Evolutionary conservation across 2,797 vertebrate species (phyloP).

Genomic region (Coracias cyanogaster): DNA sequence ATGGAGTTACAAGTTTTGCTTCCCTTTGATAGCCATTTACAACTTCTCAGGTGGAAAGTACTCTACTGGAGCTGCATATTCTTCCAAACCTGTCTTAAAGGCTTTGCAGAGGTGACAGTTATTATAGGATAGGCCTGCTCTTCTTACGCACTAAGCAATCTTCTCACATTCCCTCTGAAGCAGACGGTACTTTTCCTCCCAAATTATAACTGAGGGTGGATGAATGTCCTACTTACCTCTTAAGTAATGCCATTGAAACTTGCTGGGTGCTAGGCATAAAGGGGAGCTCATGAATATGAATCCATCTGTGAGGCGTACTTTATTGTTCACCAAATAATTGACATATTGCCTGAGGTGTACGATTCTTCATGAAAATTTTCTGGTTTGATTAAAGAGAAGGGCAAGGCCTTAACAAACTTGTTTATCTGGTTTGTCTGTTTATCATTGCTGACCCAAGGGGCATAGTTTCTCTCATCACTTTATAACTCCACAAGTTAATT

Average conservation of each 20-base stretch:
- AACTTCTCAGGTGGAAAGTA: not conserved
- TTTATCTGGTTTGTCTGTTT: slow-evolving; percentile 28
- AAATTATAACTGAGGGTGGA: not conserved
- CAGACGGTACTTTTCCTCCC: not conserved
- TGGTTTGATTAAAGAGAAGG: not conserved
- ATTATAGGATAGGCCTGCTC: not conserved
- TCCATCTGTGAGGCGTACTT: not conserved
- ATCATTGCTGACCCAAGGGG: not conserved
- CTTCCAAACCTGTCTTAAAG: not conserved
- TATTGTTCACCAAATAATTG: not conserved
- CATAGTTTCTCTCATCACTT: not conserved
- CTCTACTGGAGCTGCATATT: not conserved
- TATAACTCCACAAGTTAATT: not conserved
- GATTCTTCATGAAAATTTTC: slow-evolving; percentile 2
- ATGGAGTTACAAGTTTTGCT: not conserved
- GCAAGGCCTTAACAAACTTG: not conserved
- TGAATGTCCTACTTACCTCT: not conserved
- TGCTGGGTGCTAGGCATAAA: not conserved
- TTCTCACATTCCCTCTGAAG: not conserved
- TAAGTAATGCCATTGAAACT: not conserved
- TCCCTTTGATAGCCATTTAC: not conserved
- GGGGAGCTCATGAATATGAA: not conserved
- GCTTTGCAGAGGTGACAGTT: not conserved
- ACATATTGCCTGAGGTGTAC: not conserved
- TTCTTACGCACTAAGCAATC: not conserved